phyloP scores from a whole-genome alignment of 2,888 invertebrate genomes.

The Leucophenga montana region DNA sequence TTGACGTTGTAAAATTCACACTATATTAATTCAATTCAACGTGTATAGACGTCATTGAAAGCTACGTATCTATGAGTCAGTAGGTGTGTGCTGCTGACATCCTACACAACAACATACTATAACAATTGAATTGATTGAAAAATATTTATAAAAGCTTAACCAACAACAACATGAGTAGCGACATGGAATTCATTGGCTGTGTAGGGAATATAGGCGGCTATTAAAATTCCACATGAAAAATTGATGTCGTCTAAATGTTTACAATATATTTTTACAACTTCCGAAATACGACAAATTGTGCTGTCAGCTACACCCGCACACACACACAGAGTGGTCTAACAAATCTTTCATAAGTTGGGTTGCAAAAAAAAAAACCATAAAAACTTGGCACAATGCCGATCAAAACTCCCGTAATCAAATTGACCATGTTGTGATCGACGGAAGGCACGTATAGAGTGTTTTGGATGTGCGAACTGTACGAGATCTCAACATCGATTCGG shows the following conservation, averaged over 20 bases:
- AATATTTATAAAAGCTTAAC: not conserved
- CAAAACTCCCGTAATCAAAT: too few species aligned
- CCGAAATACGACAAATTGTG: not conserved
- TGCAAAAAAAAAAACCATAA: not conserved
- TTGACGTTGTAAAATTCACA: not conserved
- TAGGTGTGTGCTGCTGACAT: not conserved
- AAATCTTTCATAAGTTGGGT: not conserved
- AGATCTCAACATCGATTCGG: too few species aligned
- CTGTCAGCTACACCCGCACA: not conserved
- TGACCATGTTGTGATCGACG: too few species aligned
- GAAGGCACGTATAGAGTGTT: too few species aligned
- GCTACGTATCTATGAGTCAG: too few species aligned
- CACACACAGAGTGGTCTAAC: not conserved
- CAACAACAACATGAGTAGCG: not conserved
- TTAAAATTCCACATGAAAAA: constrained; percentile 1
- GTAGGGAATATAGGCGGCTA: not conserved
- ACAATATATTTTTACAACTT: not conserved
- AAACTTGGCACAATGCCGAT: too few species aligned
- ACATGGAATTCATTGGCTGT: not conserved
- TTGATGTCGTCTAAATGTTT: constrained; percentile 8
- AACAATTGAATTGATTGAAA: constrained; percentile 8
- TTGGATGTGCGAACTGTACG: too few species aligned
- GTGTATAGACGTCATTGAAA: not conserved
- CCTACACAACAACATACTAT: not conserved
- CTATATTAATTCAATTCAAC: not conserved